Percentiles rank a stretch among this genome's conserved stretches.
Conservation (phyloP, 2,888 invertebrate species). For the Drepana falcataria region DNA sequence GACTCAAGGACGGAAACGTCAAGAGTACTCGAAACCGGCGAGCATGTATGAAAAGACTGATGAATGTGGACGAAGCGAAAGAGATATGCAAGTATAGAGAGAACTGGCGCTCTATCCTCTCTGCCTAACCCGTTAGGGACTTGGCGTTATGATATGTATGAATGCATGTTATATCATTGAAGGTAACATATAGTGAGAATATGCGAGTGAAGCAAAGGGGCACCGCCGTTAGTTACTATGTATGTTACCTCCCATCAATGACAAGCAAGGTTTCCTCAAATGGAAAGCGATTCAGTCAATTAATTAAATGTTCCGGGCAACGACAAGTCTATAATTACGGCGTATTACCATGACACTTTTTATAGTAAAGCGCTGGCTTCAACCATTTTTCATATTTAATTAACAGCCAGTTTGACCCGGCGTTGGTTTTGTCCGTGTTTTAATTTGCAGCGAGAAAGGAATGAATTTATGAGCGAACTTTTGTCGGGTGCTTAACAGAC, state of each 20-base stretch:
- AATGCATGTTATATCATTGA: no score
- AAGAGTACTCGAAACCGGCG: no score
- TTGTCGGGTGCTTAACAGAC: not conserved
- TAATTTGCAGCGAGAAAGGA: not conserved
- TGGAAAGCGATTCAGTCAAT: not conserved
- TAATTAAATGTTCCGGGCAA: not conserved
- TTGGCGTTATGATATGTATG: no score
- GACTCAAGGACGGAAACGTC: no score
- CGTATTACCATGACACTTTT: not conserved
- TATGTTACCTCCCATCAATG: no score
- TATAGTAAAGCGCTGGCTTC: not conserved
- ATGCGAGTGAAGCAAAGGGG: no score
- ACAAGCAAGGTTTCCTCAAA: not conserved
- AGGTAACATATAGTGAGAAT: no score
- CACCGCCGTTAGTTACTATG: conserved; percentile 3
- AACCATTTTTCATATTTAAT: not conserved
- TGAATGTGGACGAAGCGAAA: no score
- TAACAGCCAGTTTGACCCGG: not conserved
- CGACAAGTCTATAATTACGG: not conserved
- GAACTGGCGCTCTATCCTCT: no score
- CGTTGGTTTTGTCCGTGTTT: not conserved
- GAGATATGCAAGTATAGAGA: no score
- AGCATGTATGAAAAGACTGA: no score
- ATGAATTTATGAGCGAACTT: not conserved
- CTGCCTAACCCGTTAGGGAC: no score